These are phyloP conservation scores for Anableps anableps DNA, from an alignment of 2,797 vertebrate genomes.

Conservation along the genomic window DNA sequence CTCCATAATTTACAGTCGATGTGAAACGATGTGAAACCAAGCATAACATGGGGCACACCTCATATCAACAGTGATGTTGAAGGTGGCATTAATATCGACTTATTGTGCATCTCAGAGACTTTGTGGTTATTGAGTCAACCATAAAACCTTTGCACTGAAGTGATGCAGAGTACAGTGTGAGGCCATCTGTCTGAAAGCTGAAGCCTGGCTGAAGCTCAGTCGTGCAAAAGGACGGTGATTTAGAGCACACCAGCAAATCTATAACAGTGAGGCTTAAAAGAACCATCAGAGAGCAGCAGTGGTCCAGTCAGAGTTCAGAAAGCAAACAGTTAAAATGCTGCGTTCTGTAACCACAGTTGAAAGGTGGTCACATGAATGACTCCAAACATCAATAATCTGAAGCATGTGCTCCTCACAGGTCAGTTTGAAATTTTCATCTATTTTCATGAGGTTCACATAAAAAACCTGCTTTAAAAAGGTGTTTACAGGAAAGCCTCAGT, in stretches of 20 bases:
- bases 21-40: neutral
- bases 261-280: neutral
- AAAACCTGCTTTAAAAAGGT: neutral
- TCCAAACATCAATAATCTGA: neutral
- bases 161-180: neutral
- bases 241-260: neutral
- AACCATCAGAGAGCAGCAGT: neutral
- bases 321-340: too few species aligned
- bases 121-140: neutral
- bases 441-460: neutral
- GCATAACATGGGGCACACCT: neutral
- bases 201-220: neutral
- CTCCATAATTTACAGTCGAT: neutral
- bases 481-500: constrained; percentile 41
- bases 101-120: neutral
- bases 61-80: neutral
- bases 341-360: neutral
- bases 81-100: neutral
- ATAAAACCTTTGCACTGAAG: neutral
- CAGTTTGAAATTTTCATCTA: neutral
- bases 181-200: neutral
- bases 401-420: neutral
- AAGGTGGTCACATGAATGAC: neutral
- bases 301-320: neutral
- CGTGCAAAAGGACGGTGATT: neutral